Evolutionary conservation across 35 echinoderm and acorn worm genomes (phyloP).

Genomic region (Ophioderma brevispina): DNA sequence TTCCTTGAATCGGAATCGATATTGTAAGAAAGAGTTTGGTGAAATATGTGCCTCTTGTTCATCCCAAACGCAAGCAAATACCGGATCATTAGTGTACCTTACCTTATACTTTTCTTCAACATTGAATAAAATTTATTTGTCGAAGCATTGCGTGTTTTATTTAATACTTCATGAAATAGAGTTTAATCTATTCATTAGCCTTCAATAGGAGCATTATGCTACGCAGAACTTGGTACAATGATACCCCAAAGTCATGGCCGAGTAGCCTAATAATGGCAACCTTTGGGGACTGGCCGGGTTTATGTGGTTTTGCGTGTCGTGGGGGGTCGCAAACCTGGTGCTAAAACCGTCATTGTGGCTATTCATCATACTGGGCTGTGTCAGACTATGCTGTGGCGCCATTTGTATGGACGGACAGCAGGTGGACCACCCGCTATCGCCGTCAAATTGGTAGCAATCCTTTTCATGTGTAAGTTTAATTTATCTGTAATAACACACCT

Average conservation of each 20-base stretch:
- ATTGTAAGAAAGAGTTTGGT: no score
- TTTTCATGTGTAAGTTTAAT: neutral
- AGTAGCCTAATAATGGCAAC: neutral
- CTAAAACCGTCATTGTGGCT: neutral
- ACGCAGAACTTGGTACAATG: constrained; percentile 30
- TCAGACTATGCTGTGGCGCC: constrained; percentile 14
- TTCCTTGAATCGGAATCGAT: no score
- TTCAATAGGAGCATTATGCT: constrained; percentile 24
- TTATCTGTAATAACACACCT: no score
- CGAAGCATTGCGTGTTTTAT: no score
- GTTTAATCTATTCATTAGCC: no score
- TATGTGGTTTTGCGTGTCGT: neutral
- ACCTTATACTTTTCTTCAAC: no score
- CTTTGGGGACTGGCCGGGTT: constrained; percentile 1
- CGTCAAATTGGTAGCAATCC: constrained; percentile 3
- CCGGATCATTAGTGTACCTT: no score
- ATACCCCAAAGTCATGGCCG: neutral
- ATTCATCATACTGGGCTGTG: constrained; percentile 18
- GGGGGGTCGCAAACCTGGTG: neutral
- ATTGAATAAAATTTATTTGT: no score
- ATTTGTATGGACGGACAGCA: neutral
- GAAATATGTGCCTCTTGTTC: no score
- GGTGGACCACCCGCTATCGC: constrained; percentile 3
- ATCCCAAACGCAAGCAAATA: no score
- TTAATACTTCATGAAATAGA: no score